phyloP scores from a whole-genome alignment of 2,888 invertebrate genomes.

The Achlya flavicornis region DNA sequence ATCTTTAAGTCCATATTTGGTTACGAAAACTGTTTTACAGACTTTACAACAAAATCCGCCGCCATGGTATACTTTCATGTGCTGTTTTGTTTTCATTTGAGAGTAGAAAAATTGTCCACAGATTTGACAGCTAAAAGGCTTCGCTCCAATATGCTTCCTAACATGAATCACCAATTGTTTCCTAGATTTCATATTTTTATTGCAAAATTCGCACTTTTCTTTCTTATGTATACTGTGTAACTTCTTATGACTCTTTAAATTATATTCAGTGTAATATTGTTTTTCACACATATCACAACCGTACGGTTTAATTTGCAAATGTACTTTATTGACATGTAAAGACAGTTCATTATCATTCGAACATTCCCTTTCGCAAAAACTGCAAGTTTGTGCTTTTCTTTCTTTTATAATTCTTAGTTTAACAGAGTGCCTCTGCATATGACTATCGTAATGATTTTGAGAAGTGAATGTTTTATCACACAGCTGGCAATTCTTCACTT shows the following conservation, averaged over 20 bases:
- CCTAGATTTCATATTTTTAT: conserved; percentile 60
- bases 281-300: conserved; percentile 74
- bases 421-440: conserved; percentile 60
- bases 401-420: conserved; percentile 48
- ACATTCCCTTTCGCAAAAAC: conserved; percentile 72
- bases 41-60: conserved; percentile 64
- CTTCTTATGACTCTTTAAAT: conserved; percentile 64
- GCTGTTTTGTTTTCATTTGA: conserved; percentile 47
- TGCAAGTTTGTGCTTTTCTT: conserved; percentile 55
- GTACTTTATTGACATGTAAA: conserved; percentile 71
- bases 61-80: conserved; percentile 66
- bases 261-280: conserved; percentile 68
- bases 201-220: conserved; percentile 68
- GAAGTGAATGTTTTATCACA: conserved; percentile 60
- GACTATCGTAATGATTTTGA: conserved; percentile 53
- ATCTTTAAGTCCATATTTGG: conserved; percentile 54
- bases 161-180: conserved; percentile 68
- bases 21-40: conserved; percentile 60
- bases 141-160: conserved; percentile 68
- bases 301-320: conserved; percentile 75
- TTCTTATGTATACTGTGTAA: conserved; percentile 57
- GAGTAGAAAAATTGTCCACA: conserved; percentile 65
- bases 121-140: conserved; percentile 63
- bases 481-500: conserved; percentile 51
- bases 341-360: conserved; percentile 65